Percentiles rank a stretch among this genome's conserved stretches.
phyloP scores from a whole-genome alignment of 2,797 vertebrate species.

The Corythornis leucogaster region DNA sequence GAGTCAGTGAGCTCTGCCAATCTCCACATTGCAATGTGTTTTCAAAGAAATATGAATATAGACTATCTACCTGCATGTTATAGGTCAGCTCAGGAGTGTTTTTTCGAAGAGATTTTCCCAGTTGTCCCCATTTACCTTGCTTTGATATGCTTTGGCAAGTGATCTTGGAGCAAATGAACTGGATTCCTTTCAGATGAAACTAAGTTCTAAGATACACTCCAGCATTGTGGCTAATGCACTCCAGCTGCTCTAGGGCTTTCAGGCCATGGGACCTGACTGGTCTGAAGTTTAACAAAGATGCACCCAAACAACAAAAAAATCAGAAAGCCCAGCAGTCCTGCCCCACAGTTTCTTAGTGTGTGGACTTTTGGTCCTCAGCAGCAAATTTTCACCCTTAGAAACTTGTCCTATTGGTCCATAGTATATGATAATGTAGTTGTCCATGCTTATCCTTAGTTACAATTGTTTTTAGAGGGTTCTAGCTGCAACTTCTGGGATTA shows the following conservation, averaged over 20 bases:
- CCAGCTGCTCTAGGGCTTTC: constrained; percentile 23
- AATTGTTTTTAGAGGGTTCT: not conserved
- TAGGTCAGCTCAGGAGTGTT: not conserved
- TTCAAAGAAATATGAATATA: not conserved
- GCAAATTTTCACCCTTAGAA: not conserved
- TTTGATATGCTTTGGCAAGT: not conserved
- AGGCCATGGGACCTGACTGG: not conserved
- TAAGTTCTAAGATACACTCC: not conserved
- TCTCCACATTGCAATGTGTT: not conserved
- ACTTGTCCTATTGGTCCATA: not conserved
- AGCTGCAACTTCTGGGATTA: not conserved
- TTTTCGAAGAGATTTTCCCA: not conserved
- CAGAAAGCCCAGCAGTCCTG: not conserved
- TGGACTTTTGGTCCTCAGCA: not conserved
- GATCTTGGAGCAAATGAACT: not conserved
- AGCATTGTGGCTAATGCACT: not conserved
- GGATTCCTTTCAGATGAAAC: constrained; percentile 38
- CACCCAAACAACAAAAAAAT: not conserved
- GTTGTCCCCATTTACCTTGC: not conserved
- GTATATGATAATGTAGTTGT: not conserved
- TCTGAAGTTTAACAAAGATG: not conserved
- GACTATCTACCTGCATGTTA: not conserved
- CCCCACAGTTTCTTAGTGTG: not conserved
- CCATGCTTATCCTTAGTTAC: accelerated
- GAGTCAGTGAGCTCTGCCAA: not conserved